Percentiles rank a stretch among this genome's conserved stretches.
Conservation (phyloP, 2,888 invertebrate species). For the Arctia plantaginis region DNA sequence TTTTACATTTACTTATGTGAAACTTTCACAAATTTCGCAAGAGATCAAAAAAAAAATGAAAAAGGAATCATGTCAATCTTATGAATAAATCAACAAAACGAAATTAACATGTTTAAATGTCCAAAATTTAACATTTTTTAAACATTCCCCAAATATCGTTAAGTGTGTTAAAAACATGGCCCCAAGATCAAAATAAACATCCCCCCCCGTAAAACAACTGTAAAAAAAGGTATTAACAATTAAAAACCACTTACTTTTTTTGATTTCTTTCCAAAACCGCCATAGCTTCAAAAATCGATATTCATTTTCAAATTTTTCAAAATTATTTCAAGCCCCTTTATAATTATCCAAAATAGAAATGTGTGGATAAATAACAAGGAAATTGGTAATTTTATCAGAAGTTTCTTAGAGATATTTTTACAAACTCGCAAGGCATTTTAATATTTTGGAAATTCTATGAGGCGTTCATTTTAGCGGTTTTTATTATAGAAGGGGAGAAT, state of each 20-base stretch:
- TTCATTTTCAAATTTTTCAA: conserved; percentile 65
- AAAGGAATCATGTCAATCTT: conserved; percentile 42
- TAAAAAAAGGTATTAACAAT: conserved; percentile 63
- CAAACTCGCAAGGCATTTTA: conserved; percentile 92
- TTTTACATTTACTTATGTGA: conserved; percentile 55
- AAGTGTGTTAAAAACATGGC: conserved; percentile 18
- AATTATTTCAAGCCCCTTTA: conserved; percentile 34
- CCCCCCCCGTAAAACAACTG: conserved; percentile 50
- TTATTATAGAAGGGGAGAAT: neutral
- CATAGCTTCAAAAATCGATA: conserved; percentile 88
- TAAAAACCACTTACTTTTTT: conserved; percentile 83
- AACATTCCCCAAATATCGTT: conserved; percentile 14
- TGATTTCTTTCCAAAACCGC: conserved; percentile 88
- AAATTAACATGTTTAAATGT: conserved; percentile 35
- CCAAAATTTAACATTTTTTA: neutral
- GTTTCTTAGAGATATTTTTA: conserved; percentile 88
- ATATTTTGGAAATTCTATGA: conserved; percentile 74
- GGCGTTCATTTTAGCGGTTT: conserved; percentile 55
- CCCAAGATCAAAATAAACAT: conserved; percentile 42
- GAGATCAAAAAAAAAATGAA: conserved; percentile 53
- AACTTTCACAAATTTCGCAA: conserved; percentile 73
- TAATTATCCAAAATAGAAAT: conserved; percentile 48
- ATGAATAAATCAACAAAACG: conserved; percentile 49
- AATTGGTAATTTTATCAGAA: conserved; percentile 81
- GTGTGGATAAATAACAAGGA: conserved; percentile 84